Evolutionary conservation across 1,140 invertebrate species (phyloP), one percentile per base, ranked within the genome.

Genomic region (Drosophila orosa): DNA sequence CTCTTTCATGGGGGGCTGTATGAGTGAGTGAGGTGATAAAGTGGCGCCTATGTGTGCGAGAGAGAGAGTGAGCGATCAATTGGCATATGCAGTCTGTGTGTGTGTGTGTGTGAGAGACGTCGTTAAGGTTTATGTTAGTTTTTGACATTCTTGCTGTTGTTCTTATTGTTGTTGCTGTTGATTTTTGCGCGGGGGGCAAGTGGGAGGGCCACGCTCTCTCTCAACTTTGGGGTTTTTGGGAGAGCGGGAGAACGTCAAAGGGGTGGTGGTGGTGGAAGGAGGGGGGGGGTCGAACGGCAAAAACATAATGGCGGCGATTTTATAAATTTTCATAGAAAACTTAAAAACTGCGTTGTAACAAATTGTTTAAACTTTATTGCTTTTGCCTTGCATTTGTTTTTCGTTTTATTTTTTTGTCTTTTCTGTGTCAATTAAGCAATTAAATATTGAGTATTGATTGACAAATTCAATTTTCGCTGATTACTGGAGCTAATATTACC

Each of bases 301-400:
- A 86, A 86, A 87, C 78, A 87, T 82, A 86, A 87, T 87, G 83
- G 83, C 83, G 83, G 71, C 71, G 59, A 84, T 73, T 83, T 81
- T 74, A 77, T 73, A 84, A 56, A 77, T 79, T 84, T 76, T 78
- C 68, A 83, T 84, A 84, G 81, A 80, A 84, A 84, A 84, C 54
- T 68, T 68, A 82, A 87, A 82, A 86, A 86, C 69, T 86, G 83
- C 83, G 83, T 86, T 86, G 83, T 86, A 87, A 81, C 61, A 82
- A 87, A 83, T 86, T 87, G 75, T 86, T 82, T 65, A 87, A 87
- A 76, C 75, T 78, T 86, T 81, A 69, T 81, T 66, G 50, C 48
- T 56, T 72, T 75, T 59, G 68, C 75, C 48, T 71, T 62, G 61
- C 73, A 48, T 47, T 52, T 59, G 35, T 74, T 63, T 42, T 56